These are phyloP conservation scores for Dasypogon diadema DNA, from an alignment of 2,888 invertebrate genomes.

Conservation along the genomic window DNA sequence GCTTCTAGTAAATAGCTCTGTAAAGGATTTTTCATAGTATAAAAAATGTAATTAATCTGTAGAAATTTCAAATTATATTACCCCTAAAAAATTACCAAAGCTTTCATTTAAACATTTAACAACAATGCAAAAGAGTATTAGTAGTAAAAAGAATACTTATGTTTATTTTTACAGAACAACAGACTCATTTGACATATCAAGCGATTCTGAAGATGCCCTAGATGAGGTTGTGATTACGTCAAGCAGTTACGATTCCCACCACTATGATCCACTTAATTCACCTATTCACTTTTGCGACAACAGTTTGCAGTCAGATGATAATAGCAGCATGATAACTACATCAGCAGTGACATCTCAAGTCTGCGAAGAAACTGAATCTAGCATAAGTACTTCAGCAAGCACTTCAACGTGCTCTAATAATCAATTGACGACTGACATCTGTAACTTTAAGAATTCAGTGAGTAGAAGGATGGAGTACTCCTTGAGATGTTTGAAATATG, in stretches of 20 bases:
- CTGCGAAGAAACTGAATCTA: conserved; percentile 47
- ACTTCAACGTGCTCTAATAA: conserved; percentile 59
- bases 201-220: conserved; percentile 67
- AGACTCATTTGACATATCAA: conserved; percentile 68
- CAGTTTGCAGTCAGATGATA: conserved; percentile 66
- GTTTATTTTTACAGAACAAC: conserved; percentile 64
- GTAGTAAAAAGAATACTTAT: too few species aligned
- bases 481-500: conserved; percentile 67
- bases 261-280: conserved; percentile 65
- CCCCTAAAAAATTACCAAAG: too few species aligned
- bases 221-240: conserved; percentile 67
- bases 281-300: conserved; percentile 68
- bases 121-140: too few species aligned
- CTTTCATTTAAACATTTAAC: too few species aligned
- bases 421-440: conserved; percentile 67
- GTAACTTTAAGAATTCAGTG: conserved; percentile 68
- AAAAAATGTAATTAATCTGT: too few species aligned
- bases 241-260: conserved; percentile 61
- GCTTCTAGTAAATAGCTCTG: too few species aligned
- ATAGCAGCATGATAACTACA: conserved; percentile 59
- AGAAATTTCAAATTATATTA: too few species aligned
- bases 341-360: conserved; percentile 54
- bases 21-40: too few species aligned
- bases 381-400: conserved; percentile 25
- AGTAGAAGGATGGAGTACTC: conserved; percentile 68